Evolutionary conservation across 2,797 vertebrate genomes (phyloP).

Genomic region (Lagothrix lagotricha): DNA sequence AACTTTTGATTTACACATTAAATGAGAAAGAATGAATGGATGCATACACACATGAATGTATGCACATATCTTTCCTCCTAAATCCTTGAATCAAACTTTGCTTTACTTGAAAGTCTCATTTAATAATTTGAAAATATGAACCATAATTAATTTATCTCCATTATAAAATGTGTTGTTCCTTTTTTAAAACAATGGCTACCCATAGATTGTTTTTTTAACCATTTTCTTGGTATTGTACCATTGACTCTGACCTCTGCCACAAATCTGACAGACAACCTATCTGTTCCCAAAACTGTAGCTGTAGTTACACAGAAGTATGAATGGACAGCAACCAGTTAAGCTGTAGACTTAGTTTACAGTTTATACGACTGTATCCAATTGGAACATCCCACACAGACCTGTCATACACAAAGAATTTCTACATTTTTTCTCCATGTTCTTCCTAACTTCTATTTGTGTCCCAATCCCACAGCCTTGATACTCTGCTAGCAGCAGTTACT

Average conservation of each 20-base stretch:
- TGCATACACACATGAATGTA: not conserved
- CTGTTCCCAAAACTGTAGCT: not conserved
- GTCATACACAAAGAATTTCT: not conserved
- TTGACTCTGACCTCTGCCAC: not conserved
- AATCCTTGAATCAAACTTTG: not conserved
- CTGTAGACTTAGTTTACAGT: not conserved
- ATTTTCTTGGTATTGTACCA: not conserved
- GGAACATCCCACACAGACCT: not conserved
- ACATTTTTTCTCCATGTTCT: not conserved
- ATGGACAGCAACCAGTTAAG: not conserved
- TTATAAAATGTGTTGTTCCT: not conserved
- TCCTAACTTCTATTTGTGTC: not conserved
- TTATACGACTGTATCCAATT: not conserved
- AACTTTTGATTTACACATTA: not conserved
- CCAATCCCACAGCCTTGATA: not conserved
- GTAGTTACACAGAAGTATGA: not conserved
- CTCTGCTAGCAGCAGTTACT: not conserved
- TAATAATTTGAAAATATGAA: not conserved
- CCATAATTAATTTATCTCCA: not conserved
- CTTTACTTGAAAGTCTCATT: not conserved
- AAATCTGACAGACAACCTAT: not conserved
- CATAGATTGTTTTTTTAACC: not conserved
- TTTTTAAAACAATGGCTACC: not conserved
- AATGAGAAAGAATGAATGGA: not conserved
- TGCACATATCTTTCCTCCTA: not conserved